A percentile compares a stretch with the other conserved stretches of the same genome.
Conservation (phyloP, 2,888 invertebrate species). For the Eupelmus urozonus region DNA sequence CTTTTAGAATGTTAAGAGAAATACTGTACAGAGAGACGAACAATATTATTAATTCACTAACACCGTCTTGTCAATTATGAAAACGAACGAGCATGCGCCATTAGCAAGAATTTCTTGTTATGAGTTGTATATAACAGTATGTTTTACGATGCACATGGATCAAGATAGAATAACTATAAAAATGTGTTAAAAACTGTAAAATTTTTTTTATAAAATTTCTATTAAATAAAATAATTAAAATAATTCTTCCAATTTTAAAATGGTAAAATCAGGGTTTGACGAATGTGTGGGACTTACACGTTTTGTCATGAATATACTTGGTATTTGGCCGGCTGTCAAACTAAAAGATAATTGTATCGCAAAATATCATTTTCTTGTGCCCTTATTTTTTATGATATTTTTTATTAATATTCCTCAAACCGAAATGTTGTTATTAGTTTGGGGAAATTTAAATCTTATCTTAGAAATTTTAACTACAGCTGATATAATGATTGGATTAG, state of each 20-base stretch:
- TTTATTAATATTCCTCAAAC: constrained; percentile 54
- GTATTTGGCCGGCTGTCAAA: constrained; percentile 38
- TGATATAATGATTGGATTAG: constrained; percentile 22
- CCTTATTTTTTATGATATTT: constrained; percentile 40
- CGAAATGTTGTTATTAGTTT: constrained; percentile 30
- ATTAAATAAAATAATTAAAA: no score
- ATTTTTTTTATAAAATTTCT: background rate
- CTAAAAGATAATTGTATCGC: constrained; percentile 13
- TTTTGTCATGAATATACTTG: constrained; percentile 22
- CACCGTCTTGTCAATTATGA: background rate
- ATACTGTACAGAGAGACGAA: no score
- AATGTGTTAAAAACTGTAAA: background rate
- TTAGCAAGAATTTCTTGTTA: no score
- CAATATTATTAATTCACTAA: background rate
- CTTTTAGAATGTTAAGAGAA: no score
- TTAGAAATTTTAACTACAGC: constrained; percentile 47
- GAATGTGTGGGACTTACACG: constrained; percentile 32
- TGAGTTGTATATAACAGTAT: background rate
- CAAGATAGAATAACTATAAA: background rate
- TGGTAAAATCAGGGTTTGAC: constrained; percentile 33
- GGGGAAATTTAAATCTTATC: constrained; percentile 45
- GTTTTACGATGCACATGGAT: background rate
- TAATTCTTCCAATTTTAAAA: background rate
- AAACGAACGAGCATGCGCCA: no score
- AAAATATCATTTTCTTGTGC: constrained; percentile 19